These are phyloP conservation scores for Gadopsis marmoratus DNA, from an alignment of 2,797 vertebrate genomes.

Conservation along the genomic window DNA sequence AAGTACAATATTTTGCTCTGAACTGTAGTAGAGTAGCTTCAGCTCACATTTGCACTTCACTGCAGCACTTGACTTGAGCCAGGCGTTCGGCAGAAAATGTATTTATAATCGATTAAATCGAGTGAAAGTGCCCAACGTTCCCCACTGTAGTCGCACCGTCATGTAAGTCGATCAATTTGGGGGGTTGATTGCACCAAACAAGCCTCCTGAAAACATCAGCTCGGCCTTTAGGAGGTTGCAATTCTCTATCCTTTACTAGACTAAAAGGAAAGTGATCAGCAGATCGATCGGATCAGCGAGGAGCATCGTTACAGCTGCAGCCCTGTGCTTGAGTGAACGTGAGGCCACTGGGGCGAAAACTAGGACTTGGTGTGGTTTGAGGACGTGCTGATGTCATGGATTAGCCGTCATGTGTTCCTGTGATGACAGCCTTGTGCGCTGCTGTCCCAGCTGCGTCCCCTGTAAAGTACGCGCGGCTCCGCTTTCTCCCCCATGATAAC, in stretches of 20 bases:
- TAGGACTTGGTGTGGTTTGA: not conserved
- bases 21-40: too few species aligned
- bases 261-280: not conserved
- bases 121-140: not conserved
- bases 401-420: conserved; percentile 43
- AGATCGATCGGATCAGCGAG: not conserved
- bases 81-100: too few species aligned
- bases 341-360: not conserved
- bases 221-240: fast-evolving
- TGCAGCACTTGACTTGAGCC: not conserved
- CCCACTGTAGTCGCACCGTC: not conserved
- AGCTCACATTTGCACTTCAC: not conserved
- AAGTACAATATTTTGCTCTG: not conserved
- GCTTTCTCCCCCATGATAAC: not conserved
- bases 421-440: conserved; percentile 49
- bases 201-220: not conserved
- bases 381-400: not conserved
- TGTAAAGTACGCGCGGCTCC: not conserved
- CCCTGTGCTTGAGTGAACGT: too few species aligned
- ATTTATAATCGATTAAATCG: not conserved
- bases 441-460: conserved; percentile 14
- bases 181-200: not conserved
- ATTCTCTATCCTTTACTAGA: too few species aligned
- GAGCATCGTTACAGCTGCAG: not conserved
- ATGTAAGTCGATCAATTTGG: not conserved